phyloP scores from a whole-genome alignment of 2,797 vertebrate genomes.

The Sebastolobus altivelis region DNA sequence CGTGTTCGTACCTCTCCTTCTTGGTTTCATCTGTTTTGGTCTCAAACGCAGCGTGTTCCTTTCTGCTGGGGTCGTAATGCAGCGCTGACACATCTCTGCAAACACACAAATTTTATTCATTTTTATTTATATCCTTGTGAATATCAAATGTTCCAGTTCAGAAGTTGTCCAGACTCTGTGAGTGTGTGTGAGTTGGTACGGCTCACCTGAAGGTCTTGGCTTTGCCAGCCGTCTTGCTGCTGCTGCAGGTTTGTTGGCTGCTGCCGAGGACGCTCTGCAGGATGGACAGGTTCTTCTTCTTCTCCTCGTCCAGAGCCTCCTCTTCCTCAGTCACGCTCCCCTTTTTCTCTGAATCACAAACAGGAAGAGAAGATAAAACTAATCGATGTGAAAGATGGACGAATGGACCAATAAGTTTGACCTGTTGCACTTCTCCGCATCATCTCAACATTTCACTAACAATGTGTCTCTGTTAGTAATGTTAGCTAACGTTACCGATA shows the following conservation, averaged over 20 bases:
- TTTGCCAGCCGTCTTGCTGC: conserved; percentile 76
- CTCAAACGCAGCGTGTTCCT: conserved; percentile 92
- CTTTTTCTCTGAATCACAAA: conserved; percentile 58
- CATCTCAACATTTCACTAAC: too few relatives aligned
- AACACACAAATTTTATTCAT: conserved; percentile 1
- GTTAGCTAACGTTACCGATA: too few relatives aligned
- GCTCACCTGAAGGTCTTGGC: conserved; percentile 91
- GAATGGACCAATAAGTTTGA: too few relatives aligned
- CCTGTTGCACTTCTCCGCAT: too few relatives aligned
- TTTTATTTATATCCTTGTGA: background rate
- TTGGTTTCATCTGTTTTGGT: conserved; percentile 75
- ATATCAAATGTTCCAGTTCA: background rate
- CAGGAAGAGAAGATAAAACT: background rate
- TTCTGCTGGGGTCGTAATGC: conserved; percentile 93
- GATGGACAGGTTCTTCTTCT: conserved; percentile 90
- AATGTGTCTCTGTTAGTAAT: too few relatives aligned
- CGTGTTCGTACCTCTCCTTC: conserved; percentile 88
- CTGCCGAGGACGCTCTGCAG: conserved; percentile 87
- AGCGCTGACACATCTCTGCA: conserved; percentile 89
- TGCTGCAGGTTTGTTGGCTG: conserved; percentile 59
- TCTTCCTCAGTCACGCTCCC: conserved; percentile 58
- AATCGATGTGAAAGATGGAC: too few relatives aligned
- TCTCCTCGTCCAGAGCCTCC: conserved; percentile 89
- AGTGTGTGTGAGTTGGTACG: background rate
- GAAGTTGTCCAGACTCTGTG: background rate